Evolutionary conservation across 2,888 invertebrate species (phyloP), one percentile per base, ranked within the genome.

Genomic region (Cheilosia grossa): DNA sequence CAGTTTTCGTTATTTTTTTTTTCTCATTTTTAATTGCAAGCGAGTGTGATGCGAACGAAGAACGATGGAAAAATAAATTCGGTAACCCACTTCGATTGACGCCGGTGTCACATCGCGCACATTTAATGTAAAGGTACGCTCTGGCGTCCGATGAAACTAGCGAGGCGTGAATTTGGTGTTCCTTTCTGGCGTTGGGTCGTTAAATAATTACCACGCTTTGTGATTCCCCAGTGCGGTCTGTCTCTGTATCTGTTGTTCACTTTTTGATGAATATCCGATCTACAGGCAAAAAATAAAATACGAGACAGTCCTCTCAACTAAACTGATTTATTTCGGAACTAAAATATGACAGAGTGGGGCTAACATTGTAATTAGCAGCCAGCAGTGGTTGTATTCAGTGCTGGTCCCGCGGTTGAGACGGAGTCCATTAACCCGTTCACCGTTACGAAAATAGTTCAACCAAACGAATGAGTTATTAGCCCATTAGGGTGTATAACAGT

Each of bases 191-290:
- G 80, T 83, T 83, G 80, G 80, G 74, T 80, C 83, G 83, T 83
- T 83, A 83, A 83, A 83, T 80, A 83, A 83, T 83, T 80, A 83
- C 80, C 83, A 83, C 80, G 83, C 83, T 83, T 80, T 66, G 80
- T 83, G 83, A 83, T 83, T 83, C 79, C 64, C 73, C 63, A 21
- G 30, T 33, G 7, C 30, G 24, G 24, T 40, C 13, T 44, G 40
- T 37, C 27, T 47, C 2, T 40, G 42, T 42, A 30, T 21, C 66
- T 64, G 59, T 69, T 61, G 78, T 59, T 61, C 54, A 63, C 42
- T 61, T 44, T 63, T 59, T 72, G 72, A 81, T 75, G 70, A 85
- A 82, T 78, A 78, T 77, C 82, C 70, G 78, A 82, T 82, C 49
- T 77, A 17, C n/a, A 6, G 5, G 17, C 4, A 40, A 54, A 21